Evolutionary conservation across 2,113 vertebrate genomes (phyloP).

Genomic region (Corythornis madagascariensis): DNA sequence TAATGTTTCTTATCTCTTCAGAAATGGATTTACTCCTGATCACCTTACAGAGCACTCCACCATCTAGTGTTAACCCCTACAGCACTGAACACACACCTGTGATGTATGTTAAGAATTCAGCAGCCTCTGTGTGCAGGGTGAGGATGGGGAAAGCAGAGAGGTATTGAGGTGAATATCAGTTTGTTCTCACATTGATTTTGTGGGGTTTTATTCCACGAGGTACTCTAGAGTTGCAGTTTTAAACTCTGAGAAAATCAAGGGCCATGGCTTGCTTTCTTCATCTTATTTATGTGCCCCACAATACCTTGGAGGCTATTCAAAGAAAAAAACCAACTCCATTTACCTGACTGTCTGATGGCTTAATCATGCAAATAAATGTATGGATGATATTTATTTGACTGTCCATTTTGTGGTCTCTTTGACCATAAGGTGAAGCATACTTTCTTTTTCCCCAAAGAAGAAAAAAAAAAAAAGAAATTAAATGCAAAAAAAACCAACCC

Average conservation of each 20-base stretch:
- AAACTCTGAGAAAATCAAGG: constrained; percentile 9
- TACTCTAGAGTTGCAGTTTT: neutral
- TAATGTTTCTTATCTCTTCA: neutral
- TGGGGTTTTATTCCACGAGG: neutral
- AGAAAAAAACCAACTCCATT: constrained; percentile 37
- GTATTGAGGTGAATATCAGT: neutral
- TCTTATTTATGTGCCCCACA: constrained; percentile 38
- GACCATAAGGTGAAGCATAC: constrained; percentile 11
- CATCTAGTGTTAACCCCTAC: neutral
- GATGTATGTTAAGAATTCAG: neutral
- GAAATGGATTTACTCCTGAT: neutral
- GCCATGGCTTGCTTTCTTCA: neutral
- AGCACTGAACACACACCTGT: neutral
- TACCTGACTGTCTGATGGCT: constrained; percentile 47
- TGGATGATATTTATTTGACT: constrained; percentile 56
- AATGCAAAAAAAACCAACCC: neutral
- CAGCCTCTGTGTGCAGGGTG: neutral
- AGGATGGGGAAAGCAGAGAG: neutral
- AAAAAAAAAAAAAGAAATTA: constrained; percentile 28
- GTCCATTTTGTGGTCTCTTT: constrained; percentile 12
- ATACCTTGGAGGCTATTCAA: constrained; percentile 37
- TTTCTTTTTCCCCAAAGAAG: constrained; percentile 37
- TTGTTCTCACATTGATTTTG: neutral
- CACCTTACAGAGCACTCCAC: neutral
- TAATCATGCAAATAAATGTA: constrained; percentile 57